phyloP scores from a whole-genome alignment of 2,888 invertebrate species.

The Noctua fimbriata region DNA sequence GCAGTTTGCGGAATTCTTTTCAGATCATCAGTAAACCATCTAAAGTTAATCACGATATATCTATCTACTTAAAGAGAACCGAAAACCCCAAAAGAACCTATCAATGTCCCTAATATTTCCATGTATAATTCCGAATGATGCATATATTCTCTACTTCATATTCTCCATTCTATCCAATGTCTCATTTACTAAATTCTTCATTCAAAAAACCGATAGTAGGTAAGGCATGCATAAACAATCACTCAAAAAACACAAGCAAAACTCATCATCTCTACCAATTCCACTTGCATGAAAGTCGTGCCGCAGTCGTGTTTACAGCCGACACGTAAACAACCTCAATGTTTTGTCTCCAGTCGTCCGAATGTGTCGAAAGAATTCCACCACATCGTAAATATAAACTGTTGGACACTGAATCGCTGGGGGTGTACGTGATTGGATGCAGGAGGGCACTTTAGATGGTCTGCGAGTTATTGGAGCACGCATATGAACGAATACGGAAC shows the following conservation, averaged over 20 bases:
- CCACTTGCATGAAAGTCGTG: not conserved
- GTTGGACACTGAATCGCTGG: conserved; percentile 35
- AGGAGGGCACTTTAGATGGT: conserved; percentile 40
- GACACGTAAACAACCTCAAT: conserved; percentile 51
- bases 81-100: not conserved
- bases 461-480: not conserved
- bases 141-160: not conserved
- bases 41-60: not conserved
- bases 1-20: not conserved
- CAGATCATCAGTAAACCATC: not conserved
- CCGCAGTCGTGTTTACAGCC: conserved; percentile 33
- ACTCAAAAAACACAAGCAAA: not conserved
- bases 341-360: conserved; percentile 53
- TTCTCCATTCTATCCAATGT: not conserved
- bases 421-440: conserved; percentile 55
- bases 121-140: not conserved
- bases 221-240: not conserved
- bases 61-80: not conserved
- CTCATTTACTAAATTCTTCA: not conserved
- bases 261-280: not conserved
- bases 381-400: conserved; percentile 62
- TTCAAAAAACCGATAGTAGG: not conserved
- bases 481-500: not conserved
- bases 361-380: conserved; percentile 58
- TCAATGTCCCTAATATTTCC: not conserved